Base-by-base conservation (phyloP, 2,888 invertebrate species). In the Parelbella ahira region DNA sequence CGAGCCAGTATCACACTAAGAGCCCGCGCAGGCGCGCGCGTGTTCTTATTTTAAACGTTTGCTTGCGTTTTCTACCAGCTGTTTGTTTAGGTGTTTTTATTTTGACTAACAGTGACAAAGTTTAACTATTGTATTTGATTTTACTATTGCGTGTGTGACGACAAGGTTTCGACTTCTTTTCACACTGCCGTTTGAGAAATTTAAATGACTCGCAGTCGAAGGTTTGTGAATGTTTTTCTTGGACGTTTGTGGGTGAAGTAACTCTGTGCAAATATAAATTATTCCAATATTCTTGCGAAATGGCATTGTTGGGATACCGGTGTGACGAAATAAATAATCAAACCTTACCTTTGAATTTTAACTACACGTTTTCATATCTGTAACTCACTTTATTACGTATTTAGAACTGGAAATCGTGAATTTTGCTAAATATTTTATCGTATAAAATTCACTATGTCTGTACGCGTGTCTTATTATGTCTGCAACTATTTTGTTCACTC, bases 21-120 rank as follows among this genome's bases (percentile, higher is more conserved):
- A 46, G 57, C 51, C 59, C 45, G 63, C 66, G 72, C 63, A 53
- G 46, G 60, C 71, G 77, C 71, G 69, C 75, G 77, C 59, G 60
- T 75, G n/a, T n/a, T 60, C 45, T 11, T 44, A 47, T 50, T 60
- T 63, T 54, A 44, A 51, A 60, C 58, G 15, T 37, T 47, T 21
- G 23, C 34, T 48, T 33, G 39, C 44, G 38, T 48, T 48, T 13
- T 33, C 33, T 34, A 32, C 34, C 34, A 30, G 32, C 39, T 45
- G 38, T 36, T 39, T 38, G 29, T 8, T 42, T 37, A 37, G 28
- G 27, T 33, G 33, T 33, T 20, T 41, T 15, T 5, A 19, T 33
- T 42, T 42, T 13, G 19, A 23, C 32, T 6, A 32, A 32, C 12
- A 39, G 19, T 39, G 32, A 9, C 9, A 24, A 39, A 25, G 5